Conservation (phyloP, 2,888 invertebrate species). For the Phragmatobia fuliginosa region DNA sequence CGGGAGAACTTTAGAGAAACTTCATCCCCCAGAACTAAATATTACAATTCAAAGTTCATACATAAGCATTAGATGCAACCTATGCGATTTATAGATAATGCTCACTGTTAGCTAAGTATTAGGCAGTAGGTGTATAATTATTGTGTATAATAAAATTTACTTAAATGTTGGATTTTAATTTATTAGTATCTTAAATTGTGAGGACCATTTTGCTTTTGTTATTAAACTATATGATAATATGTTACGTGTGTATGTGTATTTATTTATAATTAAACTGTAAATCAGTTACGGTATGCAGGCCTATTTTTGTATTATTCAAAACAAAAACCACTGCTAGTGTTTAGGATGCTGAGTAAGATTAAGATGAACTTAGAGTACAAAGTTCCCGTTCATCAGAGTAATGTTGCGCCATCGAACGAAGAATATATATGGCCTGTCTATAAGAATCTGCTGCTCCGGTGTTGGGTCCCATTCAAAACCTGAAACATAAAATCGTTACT, state of each 20-base stretch:
- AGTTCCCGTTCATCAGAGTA: conserved; percentile 77
- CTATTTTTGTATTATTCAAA: background rate
- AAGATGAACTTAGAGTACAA: conserved; percentile 62
- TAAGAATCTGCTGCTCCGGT: conserved; percentile 66
- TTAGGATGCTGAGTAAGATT: background rate
- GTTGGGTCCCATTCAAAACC: conserved; percentile 79
- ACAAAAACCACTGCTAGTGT: background rate
- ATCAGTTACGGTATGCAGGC: background rate
- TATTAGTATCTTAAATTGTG: too few species aligned
- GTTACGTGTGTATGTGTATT: background rate
- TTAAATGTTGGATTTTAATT: too few species aligned
- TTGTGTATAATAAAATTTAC: too few species aligned
- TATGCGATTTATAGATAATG: too few species aligned
- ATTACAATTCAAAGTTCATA: too few species aligned
- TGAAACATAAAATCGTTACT: conserved; percentile 37
- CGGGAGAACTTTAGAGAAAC: too few species aligned
- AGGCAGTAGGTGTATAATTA: too few species aligned
- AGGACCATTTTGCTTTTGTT: background rate
- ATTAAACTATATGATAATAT: background rate
- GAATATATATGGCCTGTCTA: conserved; percentile 77
- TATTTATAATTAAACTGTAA: background rate
- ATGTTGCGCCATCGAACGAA: conserved; percentile 78
- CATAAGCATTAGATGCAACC: too few species aligned
- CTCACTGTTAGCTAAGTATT: too few species aligned
- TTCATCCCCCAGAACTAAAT: too few species aligned